Conservation (phyloP, 2,888 invertebrate genomes). For the Andricus curvator region DNA sequence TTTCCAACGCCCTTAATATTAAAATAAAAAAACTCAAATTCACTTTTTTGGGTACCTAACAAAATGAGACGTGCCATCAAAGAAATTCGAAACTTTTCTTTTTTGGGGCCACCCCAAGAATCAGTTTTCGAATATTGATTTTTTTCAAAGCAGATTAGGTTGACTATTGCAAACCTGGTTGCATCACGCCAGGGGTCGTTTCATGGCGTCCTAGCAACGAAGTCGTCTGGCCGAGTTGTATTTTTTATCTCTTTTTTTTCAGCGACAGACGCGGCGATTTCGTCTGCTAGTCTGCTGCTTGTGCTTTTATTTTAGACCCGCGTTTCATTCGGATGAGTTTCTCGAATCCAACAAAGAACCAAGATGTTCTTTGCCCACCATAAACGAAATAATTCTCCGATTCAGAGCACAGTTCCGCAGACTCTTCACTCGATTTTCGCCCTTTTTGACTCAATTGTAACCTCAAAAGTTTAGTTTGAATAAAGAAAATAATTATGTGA, state of each 20-base stretch:
- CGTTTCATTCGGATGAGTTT: conserved; percentile 8
- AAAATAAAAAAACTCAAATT: too few species aligned
- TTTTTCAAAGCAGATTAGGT: conserved; percentile 6
- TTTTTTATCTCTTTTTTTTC: conserved; percentile 6
- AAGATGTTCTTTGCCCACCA: conserved; percentile 6
- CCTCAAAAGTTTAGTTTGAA: conserved; percentile 13
- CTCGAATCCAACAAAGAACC: conserved; percentile 10
- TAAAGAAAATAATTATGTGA: conserved; percentile 21
- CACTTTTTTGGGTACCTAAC: too few species aligned
- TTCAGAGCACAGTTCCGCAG: neutral
- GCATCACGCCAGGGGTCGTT: conserved; percentile 2
- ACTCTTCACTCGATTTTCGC: neutral
- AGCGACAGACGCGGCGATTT: neutral
- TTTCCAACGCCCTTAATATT: too few species aligned
- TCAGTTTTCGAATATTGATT: conserved; percentile 27
- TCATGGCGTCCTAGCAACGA: conserved; percentile 22
- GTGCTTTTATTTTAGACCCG: conserved; percentile 16
- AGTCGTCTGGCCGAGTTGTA: neutral
- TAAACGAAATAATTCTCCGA: neutral
- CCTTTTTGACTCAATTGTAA: conserved; percentile 11
- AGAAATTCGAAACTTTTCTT: too few species aligned
- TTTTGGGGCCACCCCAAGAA: neutral
- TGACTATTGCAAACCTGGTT: conserved; percentile 5
- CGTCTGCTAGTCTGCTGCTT: neutral
- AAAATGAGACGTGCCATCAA: too few species aligned